Evolutionary conservation across 2,113 vertebrate genomes (phyloP).

Genomic region (Tupaia tana): DNA sequence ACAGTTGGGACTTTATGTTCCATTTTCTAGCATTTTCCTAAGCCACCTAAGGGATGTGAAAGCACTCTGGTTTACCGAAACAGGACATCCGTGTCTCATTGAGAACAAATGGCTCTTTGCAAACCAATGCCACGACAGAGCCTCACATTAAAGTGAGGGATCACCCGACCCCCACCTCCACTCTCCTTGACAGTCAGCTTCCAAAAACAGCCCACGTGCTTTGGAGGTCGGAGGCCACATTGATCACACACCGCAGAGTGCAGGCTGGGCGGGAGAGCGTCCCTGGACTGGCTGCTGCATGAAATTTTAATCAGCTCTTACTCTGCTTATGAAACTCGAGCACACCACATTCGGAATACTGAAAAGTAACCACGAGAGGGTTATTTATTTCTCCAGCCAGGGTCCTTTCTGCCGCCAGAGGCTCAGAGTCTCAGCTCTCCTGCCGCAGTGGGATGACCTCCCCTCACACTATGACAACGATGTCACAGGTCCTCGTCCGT

Average conservation of each 20-base stretch:
- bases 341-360: neutral
- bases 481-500: neutral
- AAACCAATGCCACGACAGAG: neutral
- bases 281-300: neutral
- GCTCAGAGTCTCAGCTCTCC: neutral
- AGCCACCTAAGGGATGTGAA: neutral
- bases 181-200: neutral
- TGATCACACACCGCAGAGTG: neutral
- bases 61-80: neutral
- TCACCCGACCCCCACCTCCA: neutral
- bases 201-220: slow-evolving; percentile 19
- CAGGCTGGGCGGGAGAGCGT: neutral
- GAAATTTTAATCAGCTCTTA: slow-evolving; percentile 53
- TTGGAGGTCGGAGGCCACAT: neutral
- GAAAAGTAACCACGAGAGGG: neutral
- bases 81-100: neutral
- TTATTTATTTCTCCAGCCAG: neutral
- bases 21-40: neutral
- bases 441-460: neutral
- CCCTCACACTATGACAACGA: neutral
- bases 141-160: neutral
- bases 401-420: neutral
- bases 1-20: neutral
- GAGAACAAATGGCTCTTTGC: slow-evolving; percentile 29
- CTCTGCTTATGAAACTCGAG: slow-evolving; percentile 46